phyloP scores from a whole-genome alignment of 2,888 invertebrate genomes.

The Sinopyrophorus schimmeli region DNA sequence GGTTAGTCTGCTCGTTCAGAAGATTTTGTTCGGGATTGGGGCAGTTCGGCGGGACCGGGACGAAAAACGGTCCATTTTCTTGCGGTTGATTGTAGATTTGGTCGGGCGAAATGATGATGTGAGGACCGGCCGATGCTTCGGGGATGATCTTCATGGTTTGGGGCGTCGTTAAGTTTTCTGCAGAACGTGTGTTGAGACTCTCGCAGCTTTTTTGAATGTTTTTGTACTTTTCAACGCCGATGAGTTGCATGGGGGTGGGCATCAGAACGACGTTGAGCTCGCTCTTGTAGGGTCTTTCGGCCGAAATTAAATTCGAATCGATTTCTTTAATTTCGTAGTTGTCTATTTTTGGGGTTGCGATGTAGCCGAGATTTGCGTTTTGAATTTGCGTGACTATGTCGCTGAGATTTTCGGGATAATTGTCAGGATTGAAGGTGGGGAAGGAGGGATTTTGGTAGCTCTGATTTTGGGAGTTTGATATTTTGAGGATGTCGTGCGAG shows the following conservation, averaged over 20 bases:
- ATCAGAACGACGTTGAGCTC: slow-evolving; percentile 54
- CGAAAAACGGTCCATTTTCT: too few species aligned
- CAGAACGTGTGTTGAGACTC: slow-evolving; percentile 43
- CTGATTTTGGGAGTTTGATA: slow-evolving; percentile 35
- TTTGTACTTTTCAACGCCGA: slow-evolving; percentile 54
- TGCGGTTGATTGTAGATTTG: too few species aligned
- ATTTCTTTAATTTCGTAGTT: slow-evolving; percentile 24
- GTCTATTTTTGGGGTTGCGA: slow-evolving; percentile 26
- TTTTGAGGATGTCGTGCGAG: slow-evolving; percentile 53
- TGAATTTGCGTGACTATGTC: slow-evolving; percentile 24
- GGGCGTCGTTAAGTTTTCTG: slow-evolving; percentile 42
- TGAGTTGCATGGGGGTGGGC: slow-evolving; percentile 55
- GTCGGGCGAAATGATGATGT: slow-evolving; percentile 14
- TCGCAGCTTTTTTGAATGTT: slow-evolving; percentile 50
- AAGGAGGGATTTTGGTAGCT: not conserved
- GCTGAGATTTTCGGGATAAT: slow-evolving; percentile 7
- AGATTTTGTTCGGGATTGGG: slow-evolving; percentile 17
- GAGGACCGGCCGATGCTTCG: slow-evolving; percentile 23
- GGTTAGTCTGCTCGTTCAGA: slow-evolving; percentile 32
- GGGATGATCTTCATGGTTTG: slow-evolving; percentile 40
- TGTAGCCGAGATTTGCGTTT: slow-evolving; percentile 27
- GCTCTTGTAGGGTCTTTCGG: slow-evolving; percentile 50
- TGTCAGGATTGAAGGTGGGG: slow-evolving; percentile 1
- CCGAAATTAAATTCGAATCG: slow-evolving; percentile 19
- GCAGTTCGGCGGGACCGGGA: slow-evolving; percentile 24